These are phyloP conservation scores for Neoaliturus tenellus DNA, from an alignment of 2,888 invertebrate species.

Conservation along the genomic window DNA sequence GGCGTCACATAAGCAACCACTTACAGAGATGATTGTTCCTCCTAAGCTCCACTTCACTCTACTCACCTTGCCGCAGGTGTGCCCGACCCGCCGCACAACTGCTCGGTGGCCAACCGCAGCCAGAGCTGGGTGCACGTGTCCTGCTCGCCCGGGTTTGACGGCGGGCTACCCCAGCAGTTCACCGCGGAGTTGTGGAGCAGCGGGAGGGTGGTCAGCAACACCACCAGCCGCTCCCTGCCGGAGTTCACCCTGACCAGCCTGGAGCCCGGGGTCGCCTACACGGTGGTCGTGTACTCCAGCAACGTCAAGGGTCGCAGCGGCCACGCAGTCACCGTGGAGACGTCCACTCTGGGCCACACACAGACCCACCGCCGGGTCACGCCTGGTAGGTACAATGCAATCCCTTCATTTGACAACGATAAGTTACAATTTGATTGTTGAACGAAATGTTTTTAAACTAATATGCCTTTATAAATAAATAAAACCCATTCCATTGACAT, in stretches of 20 bases:
- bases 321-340: conserved; percentile 71
- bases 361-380: conserved; percentile 72
- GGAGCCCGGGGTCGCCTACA: conserved; percentile 74
- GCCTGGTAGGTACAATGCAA: conserved; percentile 68
- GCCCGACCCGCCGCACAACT: conserved; percentile 75
- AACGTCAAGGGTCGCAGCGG: conserved; percentile 76
- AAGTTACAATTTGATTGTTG: too few species aligned
- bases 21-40: too few species aligned
- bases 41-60: too few species aligned
- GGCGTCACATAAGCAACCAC: too few species aligned
- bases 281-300: conserved; percentile 74
- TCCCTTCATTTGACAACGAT: too few species aligned
- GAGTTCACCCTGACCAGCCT: conserved; percentile 74
- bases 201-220: conserved; percentile 70
- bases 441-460: too few species aligned
- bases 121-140: conserved; percentile 74
- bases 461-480: too few species aligned
- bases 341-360: conserved; percentile 74
- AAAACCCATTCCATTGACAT: too few species aligned
- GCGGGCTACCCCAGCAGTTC: conserved; percentile 75
- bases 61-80: conserved; percentile 60
- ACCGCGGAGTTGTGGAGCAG: conserved; percentile 68
- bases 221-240: conserved; percentile 72
- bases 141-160: conserved; percentile 76
- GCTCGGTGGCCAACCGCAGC: conserved; percentile 74